Evolutionary conservation across 2,113 vertebrate species (phyloP), one percentile per base, ranked within the genome.

Genomic region (Passer domesticus): DNA sequence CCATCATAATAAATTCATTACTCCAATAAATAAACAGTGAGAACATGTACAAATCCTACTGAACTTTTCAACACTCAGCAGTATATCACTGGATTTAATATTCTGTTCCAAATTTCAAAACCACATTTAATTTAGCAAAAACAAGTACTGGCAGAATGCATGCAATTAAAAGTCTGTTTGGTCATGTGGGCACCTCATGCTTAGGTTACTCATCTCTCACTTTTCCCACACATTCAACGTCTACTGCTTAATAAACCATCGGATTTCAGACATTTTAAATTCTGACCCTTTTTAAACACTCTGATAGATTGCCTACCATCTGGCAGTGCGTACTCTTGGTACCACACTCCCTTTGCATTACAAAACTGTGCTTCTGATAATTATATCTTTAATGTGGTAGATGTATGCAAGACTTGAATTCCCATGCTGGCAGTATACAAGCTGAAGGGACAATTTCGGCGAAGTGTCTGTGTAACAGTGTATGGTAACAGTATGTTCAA

Each of bases 201-300:
- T 78, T 92, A 75, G 64, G 89, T 94, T 89, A 87, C 83, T 94
- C 89, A 70, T 92, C 50, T 94, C 86, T 95, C 91, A 94, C 52
- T 94, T 95, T 88, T 95, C 94, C 91, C 94, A 96, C 87, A 89
- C 86, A 84, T 50, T 56, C 43, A 63, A 92, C 2, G 0, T 93
- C 79, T 92, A 78, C 43, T 81, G 76, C 80, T 90, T 92, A 93
- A 88, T 94, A 95, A 93, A 50, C 63, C 68, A 63, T 17, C 1
- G 1, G 64, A 58, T 94, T 83, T 92, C 79, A 93, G 76, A 83
- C 72, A 63, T 92, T 90, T 93, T 92, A 1, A 0, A 87, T 95
- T 96, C 46, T 94, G 83, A 95, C 89, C 89, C 89, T 93, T 92
- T 86, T 89, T 24, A 67, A 93, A 94, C 18, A 20, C 55, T 90